Base-by-base conservation (phyloP, 2,888 invertebrate genomes). In the Imbricaverruca yamaguchii region DNA sequence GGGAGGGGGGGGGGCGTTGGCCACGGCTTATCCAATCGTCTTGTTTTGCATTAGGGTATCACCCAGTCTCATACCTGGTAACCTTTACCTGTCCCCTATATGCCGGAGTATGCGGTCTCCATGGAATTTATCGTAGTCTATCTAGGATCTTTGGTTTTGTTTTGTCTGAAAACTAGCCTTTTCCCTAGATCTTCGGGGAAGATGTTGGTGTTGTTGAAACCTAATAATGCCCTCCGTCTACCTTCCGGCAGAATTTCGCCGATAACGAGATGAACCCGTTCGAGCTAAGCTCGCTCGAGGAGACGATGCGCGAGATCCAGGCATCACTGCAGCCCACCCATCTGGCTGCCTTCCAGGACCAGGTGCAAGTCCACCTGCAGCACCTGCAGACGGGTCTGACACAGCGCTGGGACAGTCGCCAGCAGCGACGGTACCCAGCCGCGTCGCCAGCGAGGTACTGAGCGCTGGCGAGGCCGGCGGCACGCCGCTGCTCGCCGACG, bases 311-410 rank as follows among this genome's bases (percentile, higher is more conserved):
- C 85, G 93, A 96, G 86, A 94, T 97, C 80, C 94, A 94, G 87
- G 90, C 91, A 82, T 92, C 93, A 85, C 87, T 96, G 81, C 92
- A 92, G 84, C 91, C 92, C 6, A 89, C 90, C 78, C 95, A 96
- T 88, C 91, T 93, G 85, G 91, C 91, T 84, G 82, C 80, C 80
- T 84, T 83, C 82, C 83, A 96, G 87, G 94, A 94, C 87, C 91
- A 92, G 87, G 93, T 98, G 11, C 97, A 97, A 88, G 93, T 95
- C 84, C 96, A 96, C 85, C 92, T 97, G 91, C 94, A 94, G 86
- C 93, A 94, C 86, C 94, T 95, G 85, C 93, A 95, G 87, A 91
- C 93, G 87, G 93, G 94, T 12, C 86, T 89, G 61, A 88, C 87
- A 81, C 88, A 87, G 78, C 78, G 78, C 56, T 78, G 78, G 78